phyloP scores from a whole-genome alignment of 1,140 invertebrate genomes.

The Temnothorax nylanderi region DNA sequence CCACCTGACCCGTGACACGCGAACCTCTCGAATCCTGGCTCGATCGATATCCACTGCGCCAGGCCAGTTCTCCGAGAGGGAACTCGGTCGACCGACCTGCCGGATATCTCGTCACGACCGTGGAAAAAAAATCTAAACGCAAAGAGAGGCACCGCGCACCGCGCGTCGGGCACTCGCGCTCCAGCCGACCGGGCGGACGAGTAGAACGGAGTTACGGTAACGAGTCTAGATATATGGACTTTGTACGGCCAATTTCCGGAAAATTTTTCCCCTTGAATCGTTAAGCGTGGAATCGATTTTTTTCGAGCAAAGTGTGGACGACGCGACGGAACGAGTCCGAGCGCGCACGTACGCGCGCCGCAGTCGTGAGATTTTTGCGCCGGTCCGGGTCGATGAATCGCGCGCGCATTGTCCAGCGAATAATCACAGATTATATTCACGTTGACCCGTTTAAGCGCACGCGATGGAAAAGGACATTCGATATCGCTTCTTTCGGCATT shows the following conservation, averaged over 20 bases:
- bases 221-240: constrained; percentile 44
- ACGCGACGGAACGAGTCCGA: neutral
- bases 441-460: constrained; percentile 35
- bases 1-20: constrained; percentile 66
- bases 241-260: constrained; percentile 45
- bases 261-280: constrained; percentile 31
- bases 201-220: constrained; percentile 34
- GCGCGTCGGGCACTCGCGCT: neutral
- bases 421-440: constrained; percentile 54
- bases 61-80: constrained; percentile 8
- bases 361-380: constrained; percentile 9
- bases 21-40: constrained; percentile 59
- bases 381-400: constrained; percentile 13
- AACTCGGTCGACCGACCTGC: constrained; percentile 42
- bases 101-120: constrained; percentile 54
- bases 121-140: constrained; percentile 37
- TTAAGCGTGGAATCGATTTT: constrained; percentile 37
- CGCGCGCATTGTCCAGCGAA: constrained; percentile 13
- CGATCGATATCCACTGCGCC: constrained; percentile 61
- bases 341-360: neutral
- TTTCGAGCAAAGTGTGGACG: neutral
- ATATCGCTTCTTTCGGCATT: constrained; percentile 40
- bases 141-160: neutral
- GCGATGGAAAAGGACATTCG: constrained; percentile 36
- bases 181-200: neutral